phyloP scores from a whole-genome alignment of 1,140 invertebrate genomes.

The Drosophila pruinosa region DNA sequence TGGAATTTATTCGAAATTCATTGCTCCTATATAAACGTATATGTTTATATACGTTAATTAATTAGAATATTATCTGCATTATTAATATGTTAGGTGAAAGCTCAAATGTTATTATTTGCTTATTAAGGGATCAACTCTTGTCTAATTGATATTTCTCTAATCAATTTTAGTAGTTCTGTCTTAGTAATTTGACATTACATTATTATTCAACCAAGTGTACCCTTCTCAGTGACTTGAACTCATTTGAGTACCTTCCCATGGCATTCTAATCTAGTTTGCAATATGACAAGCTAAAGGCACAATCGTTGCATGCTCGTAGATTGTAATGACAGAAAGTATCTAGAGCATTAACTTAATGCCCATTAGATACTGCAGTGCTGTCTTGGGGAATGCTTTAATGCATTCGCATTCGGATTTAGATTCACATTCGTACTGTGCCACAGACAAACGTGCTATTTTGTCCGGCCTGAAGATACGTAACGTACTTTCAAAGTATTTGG shows the following conservation, averaged over 20 bases:
- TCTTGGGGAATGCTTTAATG: constrained; percentile 14
- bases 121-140: neutral
- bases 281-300: neutral
- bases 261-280: neutral
- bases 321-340: neutral
- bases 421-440: constrained; percentile 3
- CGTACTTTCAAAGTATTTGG: constrained; percentile 47
- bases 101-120: too few species aligned
- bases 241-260: neutral
- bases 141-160: neutral
- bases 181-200: neutral
- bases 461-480: constrained; percentile 13
- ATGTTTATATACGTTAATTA: too few species aligned
- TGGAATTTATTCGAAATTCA: too few species aligned
- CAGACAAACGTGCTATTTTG: constrained; percentile 24
- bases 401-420: constrained; percentile 7
- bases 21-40: too few species aligned
- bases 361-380: constrained; percentile 13
- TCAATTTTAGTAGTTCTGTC: neutral
- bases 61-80: too few species aligned
- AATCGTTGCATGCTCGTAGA: too few species aligned
- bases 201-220: neutral
- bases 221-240: neutral
- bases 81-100: neutral
- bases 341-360: constrained; percentile 1